These are phyloP conservation scores for Paratilapia polleni DNA, from an alignment of 2,113 vertebrate species.

Conservation along the genomic window DNA sequence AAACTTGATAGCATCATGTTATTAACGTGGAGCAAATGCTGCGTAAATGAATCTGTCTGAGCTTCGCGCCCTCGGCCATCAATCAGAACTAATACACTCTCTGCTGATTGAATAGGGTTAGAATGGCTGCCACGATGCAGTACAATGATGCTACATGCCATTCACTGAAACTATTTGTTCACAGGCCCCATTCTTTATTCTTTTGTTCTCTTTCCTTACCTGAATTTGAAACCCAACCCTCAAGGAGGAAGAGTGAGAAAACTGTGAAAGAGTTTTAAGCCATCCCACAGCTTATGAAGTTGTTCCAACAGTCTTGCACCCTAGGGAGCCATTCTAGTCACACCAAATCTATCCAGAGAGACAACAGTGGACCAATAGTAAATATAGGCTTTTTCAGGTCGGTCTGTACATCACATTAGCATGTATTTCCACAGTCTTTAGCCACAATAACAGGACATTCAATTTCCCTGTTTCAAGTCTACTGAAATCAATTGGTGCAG, in stretches of 20 bases:
- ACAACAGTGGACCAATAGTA: constrained; percentile 29
- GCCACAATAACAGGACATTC: constrained; percentile 50
- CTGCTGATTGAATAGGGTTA: constrained; percentile 48
- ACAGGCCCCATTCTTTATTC: neutral
- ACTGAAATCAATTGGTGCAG: constrained; percentile 56
- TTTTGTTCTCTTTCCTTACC: constrained; percentile 11
- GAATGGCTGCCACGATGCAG: constrained; percentile 24
- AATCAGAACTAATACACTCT: constrained; percentile 50
- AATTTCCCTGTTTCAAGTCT: constrained; percentile 49
- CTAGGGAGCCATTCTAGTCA: constrained; percentile 16
- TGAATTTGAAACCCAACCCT: constrained; percentile 1
- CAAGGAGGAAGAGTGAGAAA: neutral
- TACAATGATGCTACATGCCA: constrained; percentile 14
- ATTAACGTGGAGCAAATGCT: constrained; percentile 57
- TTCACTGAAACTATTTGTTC: constrained; percentile 15
- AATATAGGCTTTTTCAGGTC: constrained; percentile 20
- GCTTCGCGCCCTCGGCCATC: constrained; percentile 48
- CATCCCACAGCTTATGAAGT: constrained; percentile 27
- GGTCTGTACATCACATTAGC: constrained; percentile 42
- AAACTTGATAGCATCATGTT: constrained; percentile 60
- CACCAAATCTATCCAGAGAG: constrained; percentile 43
- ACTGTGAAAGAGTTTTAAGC: constrained; percentile 10
- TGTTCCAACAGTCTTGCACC: constrained; percentile 37
- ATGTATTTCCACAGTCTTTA: constrained; percentile 43
- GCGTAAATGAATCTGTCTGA: constrained; percentile 64